A percentile compares a stretch with the other conserved stretches of the same genome.
These are phyloP conservation scores for Epinephelus lanceolatus DNA, from an alignment of 2,113 vertebrate genomes.

Conservation along the genomic window DNA sequence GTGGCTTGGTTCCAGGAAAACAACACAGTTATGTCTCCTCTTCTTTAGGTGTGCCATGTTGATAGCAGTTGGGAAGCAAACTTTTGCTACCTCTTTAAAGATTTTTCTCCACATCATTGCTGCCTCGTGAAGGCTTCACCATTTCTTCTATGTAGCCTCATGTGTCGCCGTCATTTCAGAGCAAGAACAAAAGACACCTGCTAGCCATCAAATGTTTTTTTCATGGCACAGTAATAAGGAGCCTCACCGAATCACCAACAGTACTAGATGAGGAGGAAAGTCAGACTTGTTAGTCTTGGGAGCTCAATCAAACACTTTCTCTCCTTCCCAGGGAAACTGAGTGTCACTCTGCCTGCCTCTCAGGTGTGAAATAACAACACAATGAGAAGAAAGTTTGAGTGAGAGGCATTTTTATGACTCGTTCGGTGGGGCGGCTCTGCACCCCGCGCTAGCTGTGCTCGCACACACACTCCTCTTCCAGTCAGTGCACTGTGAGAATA, in stretches of 20 bases:
- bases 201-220: conserved; percentile 40
- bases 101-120: neutral
- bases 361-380: conserved; percentile 76
- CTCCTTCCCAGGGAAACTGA: conserved; percentile 1
- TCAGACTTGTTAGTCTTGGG: conserved; percentile 50
- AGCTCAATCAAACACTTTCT: conserved; percentile 68
- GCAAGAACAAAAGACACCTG: conserved; percentile 25
- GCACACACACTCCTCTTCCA: conserved; percentile 42
- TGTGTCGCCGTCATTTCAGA: conserved; percentile 9
- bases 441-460: neutral
- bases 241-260: conserved; percentile 22
- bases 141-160: neutral
- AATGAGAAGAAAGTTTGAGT: conserved; percentile 61
- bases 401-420: conserved; percentile 52
- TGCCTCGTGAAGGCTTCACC: neutral
- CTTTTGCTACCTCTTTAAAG: conserved; percentile 29
- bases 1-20: conserved; percentile 46
- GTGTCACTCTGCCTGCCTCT: conserved; percentile 62
- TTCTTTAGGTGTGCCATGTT: conserved; percentile 1
- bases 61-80: conserved; percentile 10
- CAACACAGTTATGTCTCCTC: conserved; percentile 39
- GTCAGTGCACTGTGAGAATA: conserved; percentile 59
- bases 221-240: conserved; percentile 27
- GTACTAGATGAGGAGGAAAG: conserved; percentile 31
- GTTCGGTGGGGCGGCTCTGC: conserved; percentile 37